These are phyloP conservation scores for Rhodinocichla rosea DNA, from an alignment of 2,113 vertebrate genomes.

Conservation along the genomic window DNA sequence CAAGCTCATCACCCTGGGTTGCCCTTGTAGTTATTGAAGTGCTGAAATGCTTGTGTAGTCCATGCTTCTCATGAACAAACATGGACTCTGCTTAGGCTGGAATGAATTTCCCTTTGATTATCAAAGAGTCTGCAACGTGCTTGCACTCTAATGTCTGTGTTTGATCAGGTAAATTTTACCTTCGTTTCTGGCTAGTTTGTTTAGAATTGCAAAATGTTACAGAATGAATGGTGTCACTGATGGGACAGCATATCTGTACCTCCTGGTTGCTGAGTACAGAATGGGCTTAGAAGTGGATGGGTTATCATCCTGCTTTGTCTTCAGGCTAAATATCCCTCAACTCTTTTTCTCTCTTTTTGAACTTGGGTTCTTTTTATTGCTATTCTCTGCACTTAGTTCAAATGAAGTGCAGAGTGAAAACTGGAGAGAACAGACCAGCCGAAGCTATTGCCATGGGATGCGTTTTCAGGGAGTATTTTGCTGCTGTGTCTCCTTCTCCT, in stretches of 20 bases:
- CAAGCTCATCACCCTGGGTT: not conserved
- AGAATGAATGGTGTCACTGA: not conserved
- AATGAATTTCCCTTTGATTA: not conserved
- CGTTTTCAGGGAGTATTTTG: not conserved
- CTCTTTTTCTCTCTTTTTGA: not conserved
- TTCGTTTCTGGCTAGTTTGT: not conserved
- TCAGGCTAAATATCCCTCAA: not conserved
- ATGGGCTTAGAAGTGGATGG: not conserved
- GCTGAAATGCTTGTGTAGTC: not conserved
- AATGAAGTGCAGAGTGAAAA: not conserved
- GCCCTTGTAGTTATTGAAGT: not conserved
- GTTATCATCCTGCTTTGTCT: not conserved
- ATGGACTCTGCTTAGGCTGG: not conserved
- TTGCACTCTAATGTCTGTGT: not conserved
- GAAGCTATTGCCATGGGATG: fast-evolving
- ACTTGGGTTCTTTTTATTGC: not conserved
- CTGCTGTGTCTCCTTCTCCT: not conserved
- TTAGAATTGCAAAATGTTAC: not conserved
- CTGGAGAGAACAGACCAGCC: not conserved
- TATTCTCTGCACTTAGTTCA: not conserved
- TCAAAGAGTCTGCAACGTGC: not conserved
- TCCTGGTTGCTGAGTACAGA: not conserved
- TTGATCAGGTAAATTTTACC: not conserved
- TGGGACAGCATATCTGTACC: not conserved
- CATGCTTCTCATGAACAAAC: not conserved